Evolutionary conservation across 2,888 invertebrate species (phyloP), one percentile per base, ranked within the genome.

Genomic region (Leptopilina syphax): DNA sequence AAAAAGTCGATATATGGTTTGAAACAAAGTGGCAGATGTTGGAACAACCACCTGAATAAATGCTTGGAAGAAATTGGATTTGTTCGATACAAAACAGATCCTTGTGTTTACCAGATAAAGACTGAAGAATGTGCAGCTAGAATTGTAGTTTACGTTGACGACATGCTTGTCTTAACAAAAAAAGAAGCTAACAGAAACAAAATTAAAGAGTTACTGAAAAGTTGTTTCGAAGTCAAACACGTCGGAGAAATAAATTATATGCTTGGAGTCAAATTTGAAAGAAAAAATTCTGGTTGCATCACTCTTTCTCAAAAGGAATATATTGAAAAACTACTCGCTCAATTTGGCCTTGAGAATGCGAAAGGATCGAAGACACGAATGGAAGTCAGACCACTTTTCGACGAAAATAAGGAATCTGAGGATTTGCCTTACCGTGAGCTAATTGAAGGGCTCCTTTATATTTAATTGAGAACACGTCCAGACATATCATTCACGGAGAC

Each of bases 11-110:
- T 85, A 65, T 84, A 84, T 65, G 83, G 83, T 0, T 47, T 84
- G 12, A 84, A 85, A 70, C 85, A 84, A 76, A 79, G 80, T 47
- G 83, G 83, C 18, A 68, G 83, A 65, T 83, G 83, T 54, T 83
- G 85, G 83, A 81, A 83, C 65, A 76, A 73, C 10, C 78, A 83
- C n/a, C 34, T 84, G 13, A 70, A 81, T 44, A 76, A 68, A 34
- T n/a, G 24, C 18, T 8, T 66, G 82, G 44, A 76, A 1, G 47
- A n/a, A 13, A 1, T 7, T 79, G 82, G 82, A 68, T 81, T 81
- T 44, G 27, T 77, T 3, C 54, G 78, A 41, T 79, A 80, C 65
- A 24, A 79, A 63, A 68, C 81, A 3, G 82, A 83, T 77, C 83
- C 83, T 2, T 84, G 85, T 77, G 81, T 85, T 2, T 83, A 84